phyloP scores from a whole-genome alignment of 2,113 vertebrate genomes.

The Psittacara wagleri region DNA sequence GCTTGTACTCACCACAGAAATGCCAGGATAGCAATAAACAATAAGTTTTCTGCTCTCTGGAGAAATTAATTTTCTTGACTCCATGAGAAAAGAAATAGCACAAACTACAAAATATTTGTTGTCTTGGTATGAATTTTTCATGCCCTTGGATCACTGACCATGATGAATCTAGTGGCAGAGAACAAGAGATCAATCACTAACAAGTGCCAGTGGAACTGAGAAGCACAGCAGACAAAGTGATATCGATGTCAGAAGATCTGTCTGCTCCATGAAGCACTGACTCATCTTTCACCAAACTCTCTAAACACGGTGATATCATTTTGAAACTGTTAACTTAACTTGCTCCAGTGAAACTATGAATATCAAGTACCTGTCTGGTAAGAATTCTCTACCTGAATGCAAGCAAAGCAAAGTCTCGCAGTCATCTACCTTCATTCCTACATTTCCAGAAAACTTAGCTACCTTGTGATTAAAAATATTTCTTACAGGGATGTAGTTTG shows the following conservation, averaged over 20 bases:
- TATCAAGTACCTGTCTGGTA: not conserved
- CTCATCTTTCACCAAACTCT: not conserved
- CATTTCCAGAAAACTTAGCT: not conserved
- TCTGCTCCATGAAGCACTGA: not conserved
- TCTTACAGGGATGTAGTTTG: not conserved
- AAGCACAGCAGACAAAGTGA: not conserved
- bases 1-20: not conserved
- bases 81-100: not conserved
- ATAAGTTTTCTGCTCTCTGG: not conserved
- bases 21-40: not conserved
- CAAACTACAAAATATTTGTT: conserved; percentile 15
- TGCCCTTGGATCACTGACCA: not conserved
- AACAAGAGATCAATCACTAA: conserved; percentile 42
- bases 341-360: conserved; percentile 1
- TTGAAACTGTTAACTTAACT: not conserved
- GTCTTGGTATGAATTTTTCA: conserved; percentile 35
- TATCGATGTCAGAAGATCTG: not conserved
- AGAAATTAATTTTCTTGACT: conserved; percentile 23
- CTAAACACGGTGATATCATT: not conserved
- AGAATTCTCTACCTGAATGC: not conserved
- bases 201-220: not conserved
- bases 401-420: not conserved
- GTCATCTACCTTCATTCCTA: not conserved
- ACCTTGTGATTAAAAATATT: not conserved
- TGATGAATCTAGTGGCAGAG: conserved; percentile 36